Base-by-base conservation (phyloP, 2,113 vertebrate genomes). In the Sinocyclocheilus anophthalmus region DNA sequence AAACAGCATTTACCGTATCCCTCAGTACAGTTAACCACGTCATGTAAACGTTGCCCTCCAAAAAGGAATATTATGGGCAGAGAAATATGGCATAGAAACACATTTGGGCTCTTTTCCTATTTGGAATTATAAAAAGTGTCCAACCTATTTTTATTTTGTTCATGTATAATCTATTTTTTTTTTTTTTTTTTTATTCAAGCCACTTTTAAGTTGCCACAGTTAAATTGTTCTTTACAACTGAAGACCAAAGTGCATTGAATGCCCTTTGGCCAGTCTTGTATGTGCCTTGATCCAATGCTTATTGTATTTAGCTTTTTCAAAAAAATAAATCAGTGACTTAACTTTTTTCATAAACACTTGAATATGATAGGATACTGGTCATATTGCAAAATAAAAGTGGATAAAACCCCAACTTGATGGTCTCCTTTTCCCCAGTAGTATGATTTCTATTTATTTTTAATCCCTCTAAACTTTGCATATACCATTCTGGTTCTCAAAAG, bases 211-310 rank as follows among this genome's bases (percentile, higher is more conserved):
- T 98, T 98, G 95, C 96, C 96, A 96, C 96, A 94, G 95, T 95
- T 96, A 95, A 91, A 94, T 94, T 95, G 95, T 95, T 97, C 95
- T 94, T 96, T 95, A 95, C 94, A 96, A 96, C 94, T 96, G 92
- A 98, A 96, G 98, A 96, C 98, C 98, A 99, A 99, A 99, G 98
- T 98, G 98, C 97, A 96, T 97, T 98, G 95, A 97, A 96, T 75
- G 96, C 97, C 96, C 98, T 99, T 99, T 99, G 98, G 98, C 96
- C 96, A 97, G 96, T 99, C 96, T 98, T 97, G 96, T 98, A 99
- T 97, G 98, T 99, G 98, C 98, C 98, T 99, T 99, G 98, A 98
- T 97, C 96, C 94, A 97, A 98, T 88, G 94, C 97, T 98, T 98
- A 96, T 95, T 97, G 97, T 99, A 98, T 97, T 97, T 96, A 97